These are phyloP conservation scores for Drosophila parvula DNA, from an alignment of 1,140 invertebrate genomes.

Conservation along the genomic window DNA sequence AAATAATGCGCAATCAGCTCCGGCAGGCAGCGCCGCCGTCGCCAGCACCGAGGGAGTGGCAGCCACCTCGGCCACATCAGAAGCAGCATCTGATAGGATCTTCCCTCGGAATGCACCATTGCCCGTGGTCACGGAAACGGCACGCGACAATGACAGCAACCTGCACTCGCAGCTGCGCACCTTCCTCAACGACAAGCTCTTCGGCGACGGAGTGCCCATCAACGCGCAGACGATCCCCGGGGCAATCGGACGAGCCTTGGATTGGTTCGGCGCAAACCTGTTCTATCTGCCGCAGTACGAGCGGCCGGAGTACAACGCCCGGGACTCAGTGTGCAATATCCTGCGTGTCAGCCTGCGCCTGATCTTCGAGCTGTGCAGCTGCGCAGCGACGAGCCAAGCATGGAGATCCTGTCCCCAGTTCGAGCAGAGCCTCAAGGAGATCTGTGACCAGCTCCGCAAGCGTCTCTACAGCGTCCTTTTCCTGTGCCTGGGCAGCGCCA, in stretches of 20 bases:
- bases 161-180: conserved; percentile 60
- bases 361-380: conserved; percentile 83
- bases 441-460: conserved; percentile 64
- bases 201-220: conserved; percentile 63
- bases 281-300: conserved; percentile 77
- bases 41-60: conserved; percentile 15
- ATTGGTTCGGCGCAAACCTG: conserved; percentile 65
- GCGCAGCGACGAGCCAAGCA: conserved; percentile 47
- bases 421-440: conserved; percentile 83
- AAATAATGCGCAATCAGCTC: conserved; percentile 77
- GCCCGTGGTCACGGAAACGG: not conserved
- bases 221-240: conserved; percentile 66
- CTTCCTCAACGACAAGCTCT: conserved; percentile 63
- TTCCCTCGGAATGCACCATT: too few species aligned
- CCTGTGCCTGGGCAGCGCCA: conserved; percentile 69
- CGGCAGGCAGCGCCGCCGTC: conserved; percentile 29
- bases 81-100: not conserved
- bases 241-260: conserved; percentile 63
- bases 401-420: conserved; percentile 68
- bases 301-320: conserved; percentile 71
- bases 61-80: not conserved
- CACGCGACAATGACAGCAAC: conserved; percentile 17
- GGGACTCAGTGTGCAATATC: conserved; percentile 75
- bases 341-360: conserved; percentile 58
- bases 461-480: conserved; percentile 72